These are phyloP conservation scores for Nymphalis urticae DNA, from an alignment of 2,888 invertebrate genomes.

Conservation along the genomic window DNA sequence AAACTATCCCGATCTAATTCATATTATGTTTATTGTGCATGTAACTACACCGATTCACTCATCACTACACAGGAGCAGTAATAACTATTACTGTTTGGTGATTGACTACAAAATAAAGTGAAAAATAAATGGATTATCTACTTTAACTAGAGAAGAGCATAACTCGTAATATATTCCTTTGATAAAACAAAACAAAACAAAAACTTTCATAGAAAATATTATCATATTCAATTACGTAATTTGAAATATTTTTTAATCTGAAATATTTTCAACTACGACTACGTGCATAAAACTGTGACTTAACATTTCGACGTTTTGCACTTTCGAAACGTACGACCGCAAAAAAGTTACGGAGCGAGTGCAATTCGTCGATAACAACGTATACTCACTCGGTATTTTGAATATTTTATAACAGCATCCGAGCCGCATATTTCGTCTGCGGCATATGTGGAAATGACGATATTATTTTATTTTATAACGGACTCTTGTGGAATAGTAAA, in stretches of 20 bases:
- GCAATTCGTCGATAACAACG: slow-evolving; percentile 42
- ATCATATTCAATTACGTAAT: no score
- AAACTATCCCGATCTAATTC: no score
- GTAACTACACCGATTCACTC: no score
- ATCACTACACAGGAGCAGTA: no score
- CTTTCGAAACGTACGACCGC: slow-evolving; percentile 33
- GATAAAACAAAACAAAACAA: no score
- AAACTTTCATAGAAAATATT: no score
- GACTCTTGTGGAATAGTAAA: neutral
- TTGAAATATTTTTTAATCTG: neutral
- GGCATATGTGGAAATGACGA: slow-evolving; percentile 18
- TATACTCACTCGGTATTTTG: slow-evolving; percentile 38
- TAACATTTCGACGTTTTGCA: slow-evolving; percentile 25
- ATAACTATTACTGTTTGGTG: no score
- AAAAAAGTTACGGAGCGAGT: slow-evolving; percentile 37
- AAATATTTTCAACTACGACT: slow-evolving; percentile 17
- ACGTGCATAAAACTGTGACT: slow-evolving; percentile 29
- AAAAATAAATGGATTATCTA: no score
- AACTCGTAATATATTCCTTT: no score
- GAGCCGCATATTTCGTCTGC: slow-evolving; percentile 27
- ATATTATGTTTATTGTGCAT: no score
- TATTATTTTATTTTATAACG: slow-evolving; percentile 15
- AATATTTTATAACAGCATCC: slow-evolving; percentile 37
- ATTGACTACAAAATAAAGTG: no score
- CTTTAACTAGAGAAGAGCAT: no score